Percentiles rank a stretch among this genome's conserved stretches.
Evolutionary conservation across 1,140 invertebrate species (phyloP).

Genomic region (Bombyx mandarina): DNA sequence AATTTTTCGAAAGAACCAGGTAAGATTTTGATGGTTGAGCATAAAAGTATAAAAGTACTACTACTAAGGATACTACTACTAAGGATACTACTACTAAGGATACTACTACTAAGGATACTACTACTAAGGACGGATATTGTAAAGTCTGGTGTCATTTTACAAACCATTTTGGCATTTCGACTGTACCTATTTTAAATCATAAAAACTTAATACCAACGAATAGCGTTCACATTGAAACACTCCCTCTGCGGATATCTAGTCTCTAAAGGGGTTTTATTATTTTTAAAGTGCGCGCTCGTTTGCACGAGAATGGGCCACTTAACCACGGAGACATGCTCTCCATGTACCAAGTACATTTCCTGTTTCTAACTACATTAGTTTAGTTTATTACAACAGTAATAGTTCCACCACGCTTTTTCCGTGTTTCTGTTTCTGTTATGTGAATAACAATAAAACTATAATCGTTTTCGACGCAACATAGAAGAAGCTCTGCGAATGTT

Average conservation of each 20-base stretch:
- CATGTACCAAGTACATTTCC: slow-evolving; percentile 39
- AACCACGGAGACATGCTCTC: slow-evolving; percentile 61
- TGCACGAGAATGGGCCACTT: slow-evolving; percentile 72
- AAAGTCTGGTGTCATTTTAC: too few relatives aligned
- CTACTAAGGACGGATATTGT: too few relatives aligned
- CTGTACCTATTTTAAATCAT: too few relatives aligned
- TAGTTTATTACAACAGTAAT: slow-evolving; percentile 58
- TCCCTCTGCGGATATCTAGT: slow-evolving; percentile 3
- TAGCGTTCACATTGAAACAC: not conserved
- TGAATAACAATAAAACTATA: slow-evolving; percentile 21
- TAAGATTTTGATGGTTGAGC: too few relatives aligned
- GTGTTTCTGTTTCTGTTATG: slow-evolving; percentile 27
- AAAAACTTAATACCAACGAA: too few relatives aligned
- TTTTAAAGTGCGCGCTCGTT: slow-evolving; percentile 70
- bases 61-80: too few relatives aligned
- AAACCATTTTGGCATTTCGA: too few relatives aligned
- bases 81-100: too few relatives aligned
- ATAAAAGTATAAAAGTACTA: too few relatives aligned
- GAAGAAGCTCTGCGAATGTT: slow-evolving; percentile 11
- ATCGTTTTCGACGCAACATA: slow-evolving; percentile 20
- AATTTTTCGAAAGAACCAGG: too few relatives aligned
- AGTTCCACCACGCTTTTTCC: slow-evolving; percentile 63
- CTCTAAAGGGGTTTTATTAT: slow-evolving; percentile 63
- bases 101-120: too few relatives aligned
- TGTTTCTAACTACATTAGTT: slow-evolving; percentile 42